Conservation (phyloP, 2,797 vertebrate species). For the Graptemys geographica region DNA sequence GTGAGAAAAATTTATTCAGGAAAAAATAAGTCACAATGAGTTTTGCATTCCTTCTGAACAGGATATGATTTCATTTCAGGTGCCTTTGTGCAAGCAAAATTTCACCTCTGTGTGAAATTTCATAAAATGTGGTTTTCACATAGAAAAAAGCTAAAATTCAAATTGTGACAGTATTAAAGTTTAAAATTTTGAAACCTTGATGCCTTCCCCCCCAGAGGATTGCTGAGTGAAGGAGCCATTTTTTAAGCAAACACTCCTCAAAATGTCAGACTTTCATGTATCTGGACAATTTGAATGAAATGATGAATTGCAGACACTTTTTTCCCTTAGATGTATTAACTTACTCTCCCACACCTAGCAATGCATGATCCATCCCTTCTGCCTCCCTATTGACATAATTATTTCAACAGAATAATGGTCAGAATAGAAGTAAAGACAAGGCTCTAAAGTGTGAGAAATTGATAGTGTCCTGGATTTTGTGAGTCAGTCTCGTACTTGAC, state of each 20-base stretch:
- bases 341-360: neutral
- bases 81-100: neutral
- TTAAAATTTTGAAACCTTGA: neutral
- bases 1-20: neutral
- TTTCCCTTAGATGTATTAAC: too few relatives aligned
- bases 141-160: neutral
- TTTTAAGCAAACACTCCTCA: neutral
- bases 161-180: neutral
- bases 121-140: neutral
- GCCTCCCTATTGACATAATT: neutral
- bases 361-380: neutral
- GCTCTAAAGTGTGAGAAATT: neutral
- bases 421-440: neutral
- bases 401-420: neutral
- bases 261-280: neutral
- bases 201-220: fast-evolving
- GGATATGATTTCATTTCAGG: neutral
- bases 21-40: neutral
- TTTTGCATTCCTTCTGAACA: neutral
- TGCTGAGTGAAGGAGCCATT: neutral
- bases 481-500: neutral
- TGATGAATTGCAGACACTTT: neutral
- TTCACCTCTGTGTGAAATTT: neutral
- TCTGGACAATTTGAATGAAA: neutral
- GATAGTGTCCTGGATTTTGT: neutral